Base-by-base conservation (phyloP, 2,113 vertebrate genomes). In the Percopsis transmontana region DNA sequence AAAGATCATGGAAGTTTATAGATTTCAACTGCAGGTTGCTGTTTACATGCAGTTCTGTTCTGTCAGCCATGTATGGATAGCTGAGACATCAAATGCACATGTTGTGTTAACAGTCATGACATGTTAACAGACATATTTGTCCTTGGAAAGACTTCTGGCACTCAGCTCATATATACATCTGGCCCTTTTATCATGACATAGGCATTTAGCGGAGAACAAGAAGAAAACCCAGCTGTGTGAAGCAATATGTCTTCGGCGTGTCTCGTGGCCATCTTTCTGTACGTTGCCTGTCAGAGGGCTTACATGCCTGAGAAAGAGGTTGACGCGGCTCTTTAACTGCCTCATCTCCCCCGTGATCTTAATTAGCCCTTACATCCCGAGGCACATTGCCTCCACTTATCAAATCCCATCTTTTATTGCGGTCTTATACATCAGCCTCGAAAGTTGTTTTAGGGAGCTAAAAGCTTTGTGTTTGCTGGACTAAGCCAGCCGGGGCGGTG, bases 101-200 rank as follows among this genome's bases (percentile, higher is more conserved):
- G 38, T 18, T 48, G 56, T 68, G 52, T 19, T 7, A 66, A 69
- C 27, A 20, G 48, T n/a, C 62, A 68, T 0, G 33, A 16, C 42
- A 53, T 68, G 51, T 18, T 6, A 67, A 70, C 33, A 21, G 50
- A 39, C 66, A 51, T 53, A 68, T 66, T 62, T 62, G 74, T 80
- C 66, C 66, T 67, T 69, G 58, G 72, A 69, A 63, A 39, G 64
- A 75, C 62, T 73, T 51, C 57, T 74, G 66, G 57, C 75, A 45
- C 58, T 64, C n/a, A 21, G 57, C 56, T 16, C 74, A 66, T 51
- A 33, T 62, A 51, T 61, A 59, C 75, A 77, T 82, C 81, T 79
- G 78, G 67, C 65, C 8, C 72, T 48, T 85, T 60, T 74, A 77
- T 82, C 62, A 77, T 55, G 51, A 15, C 51, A 56, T 62, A 85